Evolutionary conservation across 2,113 vertebrate genomes (phyloP), one percentile per base, ranked within the genome.

Genomic region (Cisticola juncidis): DNA sequence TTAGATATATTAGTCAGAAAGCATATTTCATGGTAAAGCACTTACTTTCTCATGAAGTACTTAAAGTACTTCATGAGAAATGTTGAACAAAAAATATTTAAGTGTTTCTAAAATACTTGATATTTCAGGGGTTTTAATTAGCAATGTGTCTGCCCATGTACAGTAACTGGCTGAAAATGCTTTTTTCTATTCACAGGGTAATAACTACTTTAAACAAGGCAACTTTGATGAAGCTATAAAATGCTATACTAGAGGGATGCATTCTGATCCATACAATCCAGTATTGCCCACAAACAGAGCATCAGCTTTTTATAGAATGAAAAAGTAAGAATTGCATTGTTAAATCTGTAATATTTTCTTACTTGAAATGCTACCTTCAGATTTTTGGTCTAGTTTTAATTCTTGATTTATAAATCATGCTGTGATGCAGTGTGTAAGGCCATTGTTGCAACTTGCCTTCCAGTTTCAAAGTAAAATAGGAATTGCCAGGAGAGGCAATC

Each of bases 211-310:
- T 88, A 99, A 98, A 97, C 98, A 98, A 45, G 99, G 99, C 48
- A 99, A 99, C 78, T 99, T 99, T 45, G 98, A 99, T 54, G 98
- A 98, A 12, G 99, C 99, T 42, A 97, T 99, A 48, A 98, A 99
- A 25, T 99, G 98, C 93, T 99, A 99, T 94, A 99, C 98, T 82
- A 98, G 95, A 97, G 99, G 99, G 81, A 99, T 99, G 99, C 92
- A 96, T 81, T 98, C 97, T 6, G 99, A 99, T 90, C 99, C 99
- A 0, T 98, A 99, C 96, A 99, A 98, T 95, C 99, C 99, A 1
- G 94, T 99, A 56, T 97, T 99, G 58, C 99, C 99, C 36, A 99
- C 99, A 65, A 99, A 99, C 96, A 97, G 99, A 97, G 99, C 99
- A 10, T 98, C 99, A 1, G 97, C 98, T 48, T 99, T 99, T 97